Evolutionary conservation across 2,113 vertebrate genomes (phyloP).

Genomic region (Oryzias celebensis): DNA sequence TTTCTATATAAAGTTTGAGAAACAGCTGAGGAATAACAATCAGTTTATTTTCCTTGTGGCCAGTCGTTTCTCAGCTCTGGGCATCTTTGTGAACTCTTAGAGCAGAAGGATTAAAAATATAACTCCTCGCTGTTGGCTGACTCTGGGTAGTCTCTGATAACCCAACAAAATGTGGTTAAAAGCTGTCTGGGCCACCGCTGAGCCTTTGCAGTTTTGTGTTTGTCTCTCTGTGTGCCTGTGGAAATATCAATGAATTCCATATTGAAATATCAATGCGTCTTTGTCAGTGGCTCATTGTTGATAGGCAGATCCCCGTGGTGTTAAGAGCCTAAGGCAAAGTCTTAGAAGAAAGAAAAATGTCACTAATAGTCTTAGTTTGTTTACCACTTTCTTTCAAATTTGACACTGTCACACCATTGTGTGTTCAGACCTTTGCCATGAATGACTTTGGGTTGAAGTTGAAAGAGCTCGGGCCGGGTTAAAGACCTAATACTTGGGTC

Average conservation of each 20-base stretch:
- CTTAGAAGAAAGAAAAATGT: conserved; percentile 20
- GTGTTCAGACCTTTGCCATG: conserved; percentile 13
- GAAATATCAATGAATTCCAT: conserved; percentile 56
- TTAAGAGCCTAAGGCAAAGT: conserved; percentile 18
- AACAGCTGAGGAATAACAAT: conserved; percentile 53
- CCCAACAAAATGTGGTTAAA: conserved; percentile 58
- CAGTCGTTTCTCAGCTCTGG: conserved; percentile 40
- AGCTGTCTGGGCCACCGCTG: conserved; percentile 41
- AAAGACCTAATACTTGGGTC: conserved; percentile 55
- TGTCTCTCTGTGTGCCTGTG: conserved; percentile 34
- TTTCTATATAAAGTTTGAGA: conserved; percentile 22
- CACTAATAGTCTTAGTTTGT: conserved; percentile 21
- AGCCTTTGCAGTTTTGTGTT: conserved; percentile 35
- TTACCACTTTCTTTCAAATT: conserved; percentile 24
- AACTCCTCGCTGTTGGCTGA: conserved; percentile 37
- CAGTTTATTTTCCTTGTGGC: conserved; percentile 57
- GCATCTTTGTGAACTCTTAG: conserved; percentile 47
- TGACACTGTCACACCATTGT: conserved; percentile 33
- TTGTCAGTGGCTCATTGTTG: conserved; percentile 42
- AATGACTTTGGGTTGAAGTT: conserved; percentile 50
- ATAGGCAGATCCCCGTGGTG: conserved; percentile 28
- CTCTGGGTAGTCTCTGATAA: conserved; percentile 47
- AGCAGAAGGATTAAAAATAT: conserved; percentile 53
- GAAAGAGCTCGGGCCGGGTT: conserved; percentile 58
- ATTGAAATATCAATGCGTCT: conserved; percentile 55